A percentile compares a stretch with the other conserved stretches of the same genome.
Evolutionary conservation across 30 jellyfish, hydroid and myxozoan genomes (phyloP).

Genomic region (Nemopilema nomurai): DNA sequence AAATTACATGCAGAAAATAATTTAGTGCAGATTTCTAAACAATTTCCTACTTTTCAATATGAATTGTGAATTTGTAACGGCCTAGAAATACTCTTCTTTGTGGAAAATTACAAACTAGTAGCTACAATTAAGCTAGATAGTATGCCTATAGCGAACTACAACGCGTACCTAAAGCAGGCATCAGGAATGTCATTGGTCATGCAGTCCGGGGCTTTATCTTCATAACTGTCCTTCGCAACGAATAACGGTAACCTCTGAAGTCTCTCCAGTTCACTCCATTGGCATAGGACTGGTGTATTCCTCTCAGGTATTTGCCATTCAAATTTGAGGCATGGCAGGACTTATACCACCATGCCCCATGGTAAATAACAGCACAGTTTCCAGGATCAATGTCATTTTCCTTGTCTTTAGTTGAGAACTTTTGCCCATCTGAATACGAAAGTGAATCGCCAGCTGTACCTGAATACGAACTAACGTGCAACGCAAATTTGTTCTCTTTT

Average conservation of each 20-base stretch:
- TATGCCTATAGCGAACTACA: background rate
- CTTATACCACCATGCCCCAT: slow-evolving; percentile 1
- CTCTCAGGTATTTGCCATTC: slow-evolving; percentile 4
- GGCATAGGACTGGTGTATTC: background rate
- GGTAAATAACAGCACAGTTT: background rate
- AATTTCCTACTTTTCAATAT: too few relatives aligned
- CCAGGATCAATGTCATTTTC: background rate
- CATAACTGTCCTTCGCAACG: background rate
- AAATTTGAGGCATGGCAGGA: background rate
- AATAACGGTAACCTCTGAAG: background rate
- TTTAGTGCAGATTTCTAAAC: too few relatives aligned
- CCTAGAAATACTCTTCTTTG: too few relatives aligned
- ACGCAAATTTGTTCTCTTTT: slow-evolving; percentile 3
- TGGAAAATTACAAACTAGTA: background rate
- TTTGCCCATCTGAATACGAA: background rate
- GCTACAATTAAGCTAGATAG: background rate
- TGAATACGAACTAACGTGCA: background rate
- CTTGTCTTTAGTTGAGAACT: slow-evolving; percentile 5
- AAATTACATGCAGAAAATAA: too few relatives aligned
- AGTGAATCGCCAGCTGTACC: slow-evolving; percentile 40
- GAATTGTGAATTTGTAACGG: too few relatives aligned
- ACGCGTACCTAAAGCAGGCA: background rate
- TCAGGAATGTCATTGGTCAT: background rate
- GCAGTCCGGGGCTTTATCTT: background rate
- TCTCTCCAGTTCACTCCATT: slow-evolving; percentile 6